Evolutionary conservation across 2,888 invertebrate genomes (phyloP).

Genomic region (Volucella zonaria): DNA sequence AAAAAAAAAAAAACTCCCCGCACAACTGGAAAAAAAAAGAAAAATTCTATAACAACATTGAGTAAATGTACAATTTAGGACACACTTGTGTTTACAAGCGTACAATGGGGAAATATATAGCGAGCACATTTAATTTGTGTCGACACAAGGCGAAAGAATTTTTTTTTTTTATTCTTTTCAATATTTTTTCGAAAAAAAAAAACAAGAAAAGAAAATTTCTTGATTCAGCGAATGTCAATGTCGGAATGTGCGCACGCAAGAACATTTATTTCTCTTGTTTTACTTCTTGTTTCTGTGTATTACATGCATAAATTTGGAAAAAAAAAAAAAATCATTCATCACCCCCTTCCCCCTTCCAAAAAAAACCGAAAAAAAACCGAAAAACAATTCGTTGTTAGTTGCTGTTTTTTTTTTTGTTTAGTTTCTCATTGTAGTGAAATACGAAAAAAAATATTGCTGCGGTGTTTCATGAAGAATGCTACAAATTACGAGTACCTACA

Average conservation of each 20-base stretch:
- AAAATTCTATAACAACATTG: neutral
- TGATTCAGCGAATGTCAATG: constrained; percentile 54
- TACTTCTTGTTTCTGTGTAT: neutral
- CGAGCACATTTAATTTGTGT: constrained; percentile 10
- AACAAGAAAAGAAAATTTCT: constrained; percentile 4
- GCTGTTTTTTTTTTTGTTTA: too few species aligned
- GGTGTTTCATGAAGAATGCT: too few species aligned
- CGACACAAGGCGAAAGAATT: constrained; percentile 7
- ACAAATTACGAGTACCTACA: too few species aligned
- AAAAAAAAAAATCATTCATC: neutral
- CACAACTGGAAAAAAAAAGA: too few species aligned
- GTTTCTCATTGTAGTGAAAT: too few species aligned
- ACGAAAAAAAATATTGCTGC: too few species aligned
- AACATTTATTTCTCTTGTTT: constrained; percentile 8
- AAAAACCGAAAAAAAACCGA: neutral
- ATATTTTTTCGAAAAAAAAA: neutral
- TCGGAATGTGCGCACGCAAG: constrained; percentile 39
- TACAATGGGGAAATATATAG: constrained; percentile 1
- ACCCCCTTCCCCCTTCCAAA: neutral
- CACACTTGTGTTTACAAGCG: constrained; percentile 10
- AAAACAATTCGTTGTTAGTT: neutral
- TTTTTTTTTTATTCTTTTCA: neutral
- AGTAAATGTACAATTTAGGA: constrained; percentile 12
- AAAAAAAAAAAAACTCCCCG: too few species aligned
- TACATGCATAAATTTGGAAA: constrained; percentile 6